Conservation (phyloP, 2,888 invertebrate species). For the Idaea dimidiata region DNA sequence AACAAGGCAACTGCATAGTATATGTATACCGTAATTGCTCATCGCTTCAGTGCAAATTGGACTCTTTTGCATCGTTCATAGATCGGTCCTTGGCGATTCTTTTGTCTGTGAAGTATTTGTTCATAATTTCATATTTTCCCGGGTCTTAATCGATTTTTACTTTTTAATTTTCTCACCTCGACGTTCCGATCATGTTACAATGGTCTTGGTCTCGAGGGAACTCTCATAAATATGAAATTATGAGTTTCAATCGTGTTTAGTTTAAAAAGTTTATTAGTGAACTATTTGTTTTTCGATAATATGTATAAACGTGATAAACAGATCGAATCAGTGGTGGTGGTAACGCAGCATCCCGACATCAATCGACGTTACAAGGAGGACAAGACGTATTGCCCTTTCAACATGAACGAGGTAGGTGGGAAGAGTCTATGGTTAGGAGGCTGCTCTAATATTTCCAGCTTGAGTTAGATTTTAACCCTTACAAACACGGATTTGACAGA, state of each 20-base stretch:
- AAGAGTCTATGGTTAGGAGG: not conserved
- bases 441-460: not conserved
- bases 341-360: slow-evolving; percentile 6
- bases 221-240: too few species aligned
- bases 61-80: too few species aligned
- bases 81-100: too few species aligned
- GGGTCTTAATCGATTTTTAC: too few species aligned
- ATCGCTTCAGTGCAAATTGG: not conserved
- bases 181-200: too few species aligned
- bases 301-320: slow-evolving; percentile 14
- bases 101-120: not conserved
- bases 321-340: slow-evolving; percentile 33
- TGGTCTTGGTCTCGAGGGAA: too few species aligned
- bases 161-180: too few species aligned
- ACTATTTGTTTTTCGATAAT: not conserved
- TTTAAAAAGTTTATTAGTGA: too few species aligned
- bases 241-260: too few species aligned
- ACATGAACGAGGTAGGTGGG: slow-evolving; percentile 54
- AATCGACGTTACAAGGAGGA: slow-evolving; percentile 18
- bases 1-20: not conserved
- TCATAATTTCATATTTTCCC: too few species aligned
- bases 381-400: slow-evolving; percentile 44
- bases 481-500: too few species aligned
- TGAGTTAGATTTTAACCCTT: too few species aligned
- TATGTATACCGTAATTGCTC: not conserved